Percentiles rank a stretch among this genome's conserved stretches.
These are phyloP conservation scores for Trachelus stipa DNA, from an alignment of 2,888 invertebrate species.

Conservation along the genomic window DNA sequence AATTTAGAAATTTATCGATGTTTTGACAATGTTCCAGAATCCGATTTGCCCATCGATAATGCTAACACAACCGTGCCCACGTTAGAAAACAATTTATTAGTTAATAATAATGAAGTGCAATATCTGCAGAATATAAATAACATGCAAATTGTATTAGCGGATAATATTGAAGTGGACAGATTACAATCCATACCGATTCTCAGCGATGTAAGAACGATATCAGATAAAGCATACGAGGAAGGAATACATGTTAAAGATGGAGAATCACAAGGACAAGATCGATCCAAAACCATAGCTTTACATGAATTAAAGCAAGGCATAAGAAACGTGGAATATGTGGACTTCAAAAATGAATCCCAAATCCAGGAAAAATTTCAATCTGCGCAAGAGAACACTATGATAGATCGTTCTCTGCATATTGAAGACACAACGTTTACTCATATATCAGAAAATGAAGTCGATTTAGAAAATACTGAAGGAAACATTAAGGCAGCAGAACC, in stretches of 20 bases:
- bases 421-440: conserved; percentile 8
- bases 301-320: not conserved
- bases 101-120: conserved; percentile 2
- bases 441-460: conserved; percentile 13
- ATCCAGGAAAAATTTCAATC: conserved; percentile 4
- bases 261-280: not conserved
- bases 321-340: conserved; percentile 11
- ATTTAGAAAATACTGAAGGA: conserved; percentile 15
- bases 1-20: not conserved
- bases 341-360: conserved; percentile 15
- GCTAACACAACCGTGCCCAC: not conserved
- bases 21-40: not conserved
- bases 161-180: not conserved
- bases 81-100: conserved; percentile 5
- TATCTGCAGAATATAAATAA: conserved; percentile 15
- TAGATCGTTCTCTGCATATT: conserved; percentile 10
- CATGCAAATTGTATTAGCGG: conserved; percentile 12
- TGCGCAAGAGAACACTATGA: conserved; percentile 1
- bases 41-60: not conserved
- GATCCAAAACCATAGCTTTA: not conserved
- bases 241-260: conserved; percentile 1
- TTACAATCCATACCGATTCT: conserved; percentile 11
- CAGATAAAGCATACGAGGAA: conserved; percentile 10
- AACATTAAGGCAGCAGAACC: conserved; percentile 4
- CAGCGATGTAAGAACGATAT: conserved; percentile 18